Percentiles rank a stretch among this genome's conserved stretches.
Evolutionary conservation across 2,113 vertebrate genomes (phyloP).

Genomic region (Sphaerodactylus townsendi): DNA sequence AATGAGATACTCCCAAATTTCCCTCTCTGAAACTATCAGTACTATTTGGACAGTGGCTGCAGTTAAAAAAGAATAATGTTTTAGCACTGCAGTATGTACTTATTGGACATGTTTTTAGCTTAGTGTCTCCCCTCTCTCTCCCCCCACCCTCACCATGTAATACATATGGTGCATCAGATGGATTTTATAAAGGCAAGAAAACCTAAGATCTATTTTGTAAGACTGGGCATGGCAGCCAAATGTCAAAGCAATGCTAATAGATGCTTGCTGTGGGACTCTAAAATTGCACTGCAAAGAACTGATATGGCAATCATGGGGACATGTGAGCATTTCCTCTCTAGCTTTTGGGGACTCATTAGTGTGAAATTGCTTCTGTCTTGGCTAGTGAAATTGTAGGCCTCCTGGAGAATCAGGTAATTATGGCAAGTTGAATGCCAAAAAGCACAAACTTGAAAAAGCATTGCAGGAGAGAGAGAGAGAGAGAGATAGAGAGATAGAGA

Average conservation of each 20-base stretch:
- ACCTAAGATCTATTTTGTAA: neutral
- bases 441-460: constrained; percentile 1
- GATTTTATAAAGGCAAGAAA: constrained; percentile 10
- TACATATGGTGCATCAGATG: neutral
- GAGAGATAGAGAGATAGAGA: neutral
- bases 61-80: neutral
- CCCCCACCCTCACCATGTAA: neutral
- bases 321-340: constrained; percentile 5
- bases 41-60: neutral
- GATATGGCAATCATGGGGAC: neutral
- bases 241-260: constrained; percentile 18
- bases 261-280: constrained; percentile 6
- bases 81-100: neutral
- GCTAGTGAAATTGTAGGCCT: constrained; percentile 11
- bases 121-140: neutral
- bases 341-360: constrained; percentile 43
- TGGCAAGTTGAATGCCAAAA: neutral
- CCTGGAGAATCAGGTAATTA: constrained; percentile 43
- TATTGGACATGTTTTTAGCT: neutral
- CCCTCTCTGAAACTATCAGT: neutral
- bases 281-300: constrained; percentile 6
- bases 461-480: neutral
- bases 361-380: constrained; percentile 27
- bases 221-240: neutral
- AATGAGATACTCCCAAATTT: too few relatives aligned